phyloP scores from a whole-genome alignment of 30 jellyfish, hydroid and myxozoan species.

The Nemopilema nomurai region DNA sequence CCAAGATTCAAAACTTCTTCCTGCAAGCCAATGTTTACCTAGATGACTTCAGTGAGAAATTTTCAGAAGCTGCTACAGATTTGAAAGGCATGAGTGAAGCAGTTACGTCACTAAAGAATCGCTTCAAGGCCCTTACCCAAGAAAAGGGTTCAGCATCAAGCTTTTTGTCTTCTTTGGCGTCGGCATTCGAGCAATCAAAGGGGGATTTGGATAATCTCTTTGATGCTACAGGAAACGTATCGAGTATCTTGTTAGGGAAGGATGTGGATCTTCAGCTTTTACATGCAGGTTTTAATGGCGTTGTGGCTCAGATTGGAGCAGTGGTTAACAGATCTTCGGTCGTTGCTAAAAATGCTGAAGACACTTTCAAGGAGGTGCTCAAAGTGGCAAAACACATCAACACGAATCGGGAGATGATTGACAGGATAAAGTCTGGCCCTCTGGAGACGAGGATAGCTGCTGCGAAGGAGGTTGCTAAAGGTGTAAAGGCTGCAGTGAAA shows the following conservation, averaged over 20 bases:
- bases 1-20: constrained; percentile 31
- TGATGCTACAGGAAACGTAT: constrained; percentile 51
- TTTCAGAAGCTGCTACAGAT: constrained; percentile 68
- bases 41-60: constrained; percentile 52
- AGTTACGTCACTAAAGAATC: constrained; percentile 36
- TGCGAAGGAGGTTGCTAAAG: constrained; percentile 53
- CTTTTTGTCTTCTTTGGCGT: constrained; percentile 55
- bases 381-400: constrained; percentile 6
- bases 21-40: constrained; percentile 8
- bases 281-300: constrained; percentile 23
- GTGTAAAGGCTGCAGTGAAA: constrained; percentile 56
- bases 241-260: constrained; percentile 49
- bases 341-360: constrained; percentile 67
- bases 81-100: constrained; percentile 49
- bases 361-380: constrained; percentile 36
- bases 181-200: constrained; percentile 55
- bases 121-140: constrained; percentile 42
- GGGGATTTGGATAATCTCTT: constrained; percentile 50
- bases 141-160: constrained; percentile 22
- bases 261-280: constrained; percentile 81
- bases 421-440: constrained; percentile 43
- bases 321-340: constrained; percentile 62
- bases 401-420: constrained; percentile 15
- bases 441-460: constrained; percentile 60
- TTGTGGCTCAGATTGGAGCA: constrained; percentile 51